phyloP scores from a whole-genome alignment of 2,113 vertebrate species.

The Brachirus orientalis region DNA sequence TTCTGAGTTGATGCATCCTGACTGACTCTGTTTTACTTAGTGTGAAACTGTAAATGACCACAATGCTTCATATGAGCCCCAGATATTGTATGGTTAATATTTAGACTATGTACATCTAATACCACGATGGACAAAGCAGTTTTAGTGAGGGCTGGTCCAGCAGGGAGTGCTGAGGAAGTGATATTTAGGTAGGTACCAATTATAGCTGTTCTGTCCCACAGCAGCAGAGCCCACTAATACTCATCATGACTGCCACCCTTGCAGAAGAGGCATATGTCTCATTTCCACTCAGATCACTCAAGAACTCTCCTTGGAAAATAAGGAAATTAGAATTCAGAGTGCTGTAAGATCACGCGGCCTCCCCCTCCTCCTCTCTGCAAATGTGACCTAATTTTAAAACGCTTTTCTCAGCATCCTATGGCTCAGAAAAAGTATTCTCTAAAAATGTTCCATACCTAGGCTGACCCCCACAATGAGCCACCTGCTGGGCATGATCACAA shows the following conservation, averaged over 20 bases:
- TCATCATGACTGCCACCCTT: slow-evolving; percentile 61
- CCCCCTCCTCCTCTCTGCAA: slow-evolving; percentile 22
- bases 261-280: slow-evolving; percentile 64
- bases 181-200: slow-evolving; percentile 69
- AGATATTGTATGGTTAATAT: not conserved
- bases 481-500: not conserved
- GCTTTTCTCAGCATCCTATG: slow-evolving; percentile 16
- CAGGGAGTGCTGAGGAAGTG: slow-evolving; percentile 31
- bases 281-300: slow-evolving; percentile 73
- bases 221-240: slow-evolving; percentile 63
- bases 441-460: slow-evolving; percentile 25
- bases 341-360: slow-evolving; percentile 15
- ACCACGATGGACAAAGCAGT: slow-evolving; percentile 24
- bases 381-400: slow-evolving; percentile 70
- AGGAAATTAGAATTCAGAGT: slow-evolving; percentile 68
- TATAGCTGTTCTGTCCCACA: slow-evolving; percentile 64
- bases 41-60: no score
- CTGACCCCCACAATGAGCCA: not conserved
- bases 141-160: slow-evolving; percentile 62
- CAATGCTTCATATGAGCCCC: not conserved
- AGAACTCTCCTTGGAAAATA: slow-evolving; percentile 71
- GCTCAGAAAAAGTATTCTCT: not conserved
- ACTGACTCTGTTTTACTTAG: not conserved
- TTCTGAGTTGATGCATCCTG: not conserved
- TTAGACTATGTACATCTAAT: not conserved